Percentiles rank a stretch among this genome's conserved stretches.
These are phyloP conservation scores for Serilophus lunatus DNA, from an alignment of 2,113 vertebrate species.

Conservation along the genomic window DNA sequence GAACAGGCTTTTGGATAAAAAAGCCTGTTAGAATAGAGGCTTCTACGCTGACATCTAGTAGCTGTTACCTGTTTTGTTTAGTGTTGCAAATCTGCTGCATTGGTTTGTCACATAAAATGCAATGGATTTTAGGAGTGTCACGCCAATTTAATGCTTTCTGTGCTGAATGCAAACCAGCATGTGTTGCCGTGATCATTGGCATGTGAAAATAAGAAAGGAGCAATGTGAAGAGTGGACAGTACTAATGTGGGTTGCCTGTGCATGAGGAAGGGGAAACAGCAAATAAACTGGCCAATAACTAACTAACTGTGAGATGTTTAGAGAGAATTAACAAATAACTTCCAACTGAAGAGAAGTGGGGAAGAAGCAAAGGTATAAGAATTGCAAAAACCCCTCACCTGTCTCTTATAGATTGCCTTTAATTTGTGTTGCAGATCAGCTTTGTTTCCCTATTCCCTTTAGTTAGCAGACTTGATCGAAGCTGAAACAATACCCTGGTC, in stretches of 20 bases:
- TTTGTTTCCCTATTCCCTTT: neutral
- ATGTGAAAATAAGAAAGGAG: neutral
- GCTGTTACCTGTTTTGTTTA: neutral
- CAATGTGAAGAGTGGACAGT: neutral
- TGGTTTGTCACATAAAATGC: neutral
- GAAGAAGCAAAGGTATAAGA: neutral
- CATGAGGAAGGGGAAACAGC: neutral
- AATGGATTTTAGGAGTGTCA: neutral
- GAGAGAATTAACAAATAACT: neutral
- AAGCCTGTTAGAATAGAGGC: neutral
- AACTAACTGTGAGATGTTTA: neutral
- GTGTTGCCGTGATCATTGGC: neutral
- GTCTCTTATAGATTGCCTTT: neutral
- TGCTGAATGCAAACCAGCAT: conserved; percentile 14
- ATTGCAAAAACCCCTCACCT: neutral
- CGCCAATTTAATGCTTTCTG: neutral
- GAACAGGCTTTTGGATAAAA: neutral
- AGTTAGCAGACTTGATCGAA: neutral
- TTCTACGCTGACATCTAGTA: neutral
- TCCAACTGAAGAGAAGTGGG: neutral
- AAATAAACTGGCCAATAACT: neutral
- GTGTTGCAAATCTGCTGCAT: neutral
- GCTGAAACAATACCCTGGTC: neutral
- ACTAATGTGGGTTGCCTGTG: neutral
- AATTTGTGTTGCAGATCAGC: neutral